Conservation (phyloP, 1,140 invertebrate genomes). For the Trissolcus basalis region DNA sequence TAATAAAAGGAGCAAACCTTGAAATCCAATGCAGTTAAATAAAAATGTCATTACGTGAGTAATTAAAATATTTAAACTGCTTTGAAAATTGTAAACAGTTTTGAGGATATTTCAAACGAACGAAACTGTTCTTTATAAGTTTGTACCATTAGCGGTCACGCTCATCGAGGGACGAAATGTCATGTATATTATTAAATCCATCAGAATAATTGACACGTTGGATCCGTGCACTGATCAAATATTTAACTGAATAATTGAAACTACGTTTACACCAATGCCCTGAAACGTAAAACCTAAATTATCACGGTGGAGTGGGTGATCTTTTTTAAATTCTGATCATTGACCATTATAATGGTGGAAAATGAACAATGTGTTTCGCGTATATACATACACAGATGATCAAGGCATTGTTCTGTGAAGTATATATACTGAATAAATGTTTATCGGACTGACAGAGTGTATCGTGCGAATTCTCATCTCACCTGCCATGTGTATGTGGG, state of each 20-base stretch:
- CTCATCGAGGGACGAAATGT: too few relatives aligned
- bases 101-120: too few relatives aligned
- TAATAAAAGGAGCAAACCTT: too few relatives aligned
- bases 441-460: slow-evolving; percentile 32
- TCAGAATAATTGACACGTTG: too few relatives aligned
- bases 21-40: too few relatives aligned
- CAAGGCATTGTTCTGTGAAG: slow-evolving; percentile 36
- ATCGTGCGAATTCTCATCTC: slow-evolving; percentile 43
- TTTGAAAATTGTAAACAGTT: too few relatives aligned
- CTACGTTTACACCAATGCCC: background rate
- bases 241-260: slow-evolving; percentile 14
- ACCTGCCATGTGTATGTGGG: slow-evolving; percentile 67
- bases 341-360: slow-evolving; percentile 20
- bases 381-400: slow-evolving; percentile 28
- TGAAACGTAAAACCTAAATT: slow-evolving; percentile 12
- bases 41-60: too few relatives aligned
- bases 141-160: too few relatives aligned
- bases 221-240: background rate
- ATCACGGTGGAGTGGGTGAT: slow-evolving; percentile 1
- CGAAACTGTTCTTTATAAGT: too few relatives aligned
- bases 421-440: slow-evolving; percentile 33
- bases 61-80: too few relatives aligned
- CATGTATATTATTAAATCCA: too few relatives aligned
- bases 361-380: slow-evolving; percentile 17
- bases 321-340: slow-evolving; percentile 20